Evolutionary conservation across 2,888 invertebrate genomes (phyloP).

Genomic region (Doris montereyensis): DNA sequence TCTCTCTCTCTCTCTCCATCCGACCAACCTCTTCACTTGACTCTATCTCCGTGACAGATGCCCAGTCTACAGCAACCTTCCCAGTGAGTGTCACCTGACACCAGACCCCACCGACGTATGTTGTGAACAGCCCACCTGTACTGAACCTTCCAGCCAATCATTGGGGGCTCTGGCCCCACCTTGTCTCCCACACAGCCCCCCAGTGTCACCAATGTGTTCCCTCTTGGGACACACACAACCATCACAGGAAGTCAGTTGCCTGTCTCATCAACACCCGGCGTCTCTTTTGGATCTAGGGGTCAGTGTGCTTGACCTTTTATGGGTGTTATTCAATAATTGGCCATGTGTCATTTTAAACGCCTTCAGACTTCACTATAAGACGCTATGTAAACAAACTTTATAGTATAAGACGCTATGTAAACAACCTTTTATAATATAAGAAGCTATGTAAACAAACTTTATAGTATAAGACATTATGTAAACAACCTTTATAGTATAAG

Average conservation of each 20-base stretch:
- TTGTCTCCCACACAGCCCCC: slow-evolving; percentile 50
- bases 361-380: too few species aligned
- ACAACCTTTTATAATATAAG: too few species aligned
- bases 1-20: background rate
- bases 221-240: slow-evolving; percentile 56
- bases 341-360: background rate
- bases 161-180: slow-evolving; percentile 46
- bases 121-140: slow-evolving; percentile 53
- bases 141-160: slow-evolving; percentile 51
- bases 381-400: too few species aligned
- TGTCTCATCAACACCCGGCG: background rate
- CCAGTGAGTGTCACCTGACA: slow-evolving; percentile 51
- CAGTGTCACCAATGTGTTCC: slow-evolving; percentile 52
- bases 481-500: too few species aligned
- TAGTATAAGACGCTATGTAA: too few species aligned
- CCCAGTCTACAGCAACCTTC: slow-evolving; percentile 53
- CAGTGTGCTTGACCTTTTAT: slow-evolving; percentile 11
- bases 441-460: too few species aligned
- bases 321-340: background rate
- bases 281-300: slow-evolving; percentile 36
- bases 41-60: slow-evolving; percentile 47
- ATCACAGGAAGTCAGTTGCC: slow-evolving; percentile 50
- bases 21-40: background rate
- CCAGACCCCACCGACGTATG: slow-evolving; percentile 55
- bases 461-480: too few species aligned